A percentile compares a stretch with the other conserved stretches of the same genome.
These are phyloP conservation scores for Brachypteracias leptosomus DNA, from an alignment of 2,113 vertebrate species.

Conservation along the genomic window DNA sequence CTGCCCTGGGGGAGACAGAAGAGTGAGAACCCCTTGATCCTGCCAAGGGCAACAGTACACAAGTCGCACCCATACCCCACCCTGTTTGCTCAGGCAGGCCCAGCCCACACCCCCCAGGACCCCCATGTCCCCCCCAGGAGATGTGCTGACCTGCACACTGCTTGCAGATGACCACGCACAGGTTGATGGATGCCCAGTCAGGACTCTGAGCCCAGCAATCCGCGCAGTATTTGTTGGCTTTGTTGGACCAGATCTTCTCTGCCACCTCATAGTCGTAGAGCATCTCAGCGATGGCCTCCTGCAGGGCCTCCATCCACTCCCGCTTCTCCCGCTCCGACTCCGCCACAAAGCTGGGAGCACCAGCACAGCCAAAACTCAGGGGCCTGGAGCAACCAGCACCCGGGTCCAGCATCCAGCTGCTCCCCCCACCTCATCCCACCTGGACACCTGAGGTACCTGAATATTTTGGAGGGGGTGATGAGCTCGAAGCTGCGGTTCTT, in stretches of 20 bases:
- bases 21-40: neutral
- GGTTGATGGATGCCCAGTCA: conserved; percentile 97
- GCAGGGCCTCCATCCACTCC: conserved; percentile 92
- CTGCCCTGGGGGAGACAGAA: conserved; percentile 78
- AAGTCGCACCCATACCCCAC: fast-evolving
- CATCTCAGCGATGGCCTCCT: conserved; percentile 91
- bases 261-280: conserved; percentile 97
- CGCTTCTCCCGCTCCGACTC: conserved; percentile 89
- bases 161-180: conserved; percentile 98
- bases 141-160: conserved; percentile 88
- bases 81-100: neutral
- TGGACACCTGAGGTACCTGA: conserved; percentile 76
- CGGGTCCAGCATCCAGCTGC: fast-evolving
- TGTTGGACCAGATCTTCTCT: conserved; percentile 99
- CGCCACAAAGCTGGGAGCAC: conserved; percentile 83
- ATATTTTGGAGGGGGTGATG: conserved; percentile 90
- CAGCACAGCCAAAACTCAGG: neutral
- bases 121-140: fast-evolving
- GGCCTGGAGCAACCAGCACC: neutral
- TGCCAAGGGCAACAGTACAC: neutral
- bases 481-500: conserved; percentile 92
- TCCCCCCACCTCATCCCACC: neutral
- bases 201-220: conserved; percentile 90
- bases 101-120: fast-evolving
- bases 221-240: conserved; percentile 88